A percentile compares a stretch with the other conserved stretches of the same genome.
Evolutionary conservation across 1,140 invertebrate species (phyloP).

Genomic region (Holcopasites calliopsidis): DNA sequence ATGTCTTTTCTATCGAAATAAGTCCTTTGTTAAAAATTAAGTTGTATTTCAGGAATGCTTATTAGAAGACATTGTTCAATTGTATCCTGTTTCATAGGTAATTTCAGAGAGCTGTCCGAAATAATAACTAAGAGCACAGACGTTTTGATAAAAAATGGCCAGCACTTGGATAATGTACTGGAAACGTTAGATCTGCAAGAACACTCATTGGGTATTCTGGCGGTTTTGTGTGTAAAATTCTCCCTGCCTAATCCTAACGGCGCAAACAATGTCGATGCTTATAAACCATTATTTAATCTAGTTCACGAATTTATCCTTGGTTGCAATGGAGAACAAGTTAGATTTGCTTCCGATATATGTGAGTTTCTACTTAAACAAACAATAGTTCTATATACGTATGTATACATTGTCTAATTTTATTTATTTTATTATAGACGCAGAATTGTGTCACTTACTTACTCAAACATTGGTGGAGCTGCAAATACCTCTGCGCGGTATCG

Average conservation of each 20-base stretch:
- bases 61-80: background rate
- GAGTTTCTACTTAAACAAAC: conserved; percentile 74
- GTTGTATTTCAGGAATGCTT: background rate
- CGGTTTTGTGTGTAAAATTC: conserved; percentile 90
- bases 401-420: background rate
- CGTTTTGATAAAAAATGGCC: conserved; percentile 88
- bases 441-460: conserved; percentile 92
- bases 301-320: conserved; percentile 91
- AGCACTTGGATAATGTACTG: conserved; percentile 92
- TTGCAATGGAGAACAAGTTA: conserved; percentile 93
- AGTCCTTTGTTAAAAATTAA: background rate
- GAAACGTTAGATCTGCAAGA: conserved; percentile 93
- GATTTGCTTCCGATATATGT: conserved; percentile 92
- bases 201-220: conserved; percentile 92
- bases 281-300: conserved; percentile 82
- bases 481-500: conserved; percentile 91
- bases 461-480: conserved; percentile 88
- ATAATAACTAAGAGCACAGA: conserved; percentile 90
- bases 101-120: conserved; percentile 89
- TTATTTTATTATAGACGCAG: conserved; percentile 85
- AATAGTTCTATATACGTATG: background rate
- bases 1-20: background rate
- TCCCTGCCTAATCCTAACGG: conserved; percentile 78
- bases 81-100: conserved; percentile 82
- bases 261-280: conserved; percentile 71